These are phyloP conservation scores for Capreolus pygargus DNA, from an alignment of 2,113 vertebrate species.

Conservation along the genomic window DNA sequence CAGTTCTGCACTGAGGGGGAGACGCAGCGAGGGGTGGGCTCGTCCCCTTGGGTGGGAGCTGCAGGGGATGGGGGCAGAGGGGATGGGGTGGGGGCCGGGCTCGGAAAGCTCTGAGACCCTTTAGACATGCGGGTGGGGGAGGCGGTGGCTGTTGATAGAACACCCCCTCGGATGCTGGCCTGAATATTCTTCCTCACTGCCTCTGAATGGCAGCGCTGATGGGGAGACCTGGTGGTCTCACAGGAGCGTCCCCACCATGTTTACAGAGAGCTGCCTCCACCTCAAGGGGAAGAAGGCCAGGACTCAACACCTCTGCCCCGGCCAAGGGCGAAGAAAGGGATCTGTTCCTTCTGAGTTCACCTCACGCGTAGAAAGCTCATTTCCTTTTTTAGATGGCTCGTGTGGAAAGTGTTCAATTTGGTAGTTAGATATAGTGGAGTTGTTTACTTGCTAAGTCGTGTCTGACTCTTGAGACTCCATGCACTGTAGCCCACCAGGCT, in stretches of 20 bases:
- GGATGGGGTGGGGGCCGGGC: background rate
- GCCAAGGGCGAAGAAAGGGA: background rate
- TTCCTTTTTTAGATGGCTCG: background rate
- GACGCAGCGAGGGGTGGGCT: background rate
- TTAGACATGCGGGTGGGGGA: background rate
- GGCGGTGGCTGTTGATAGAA: accelerated
- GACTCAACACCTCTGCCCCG: background rate
- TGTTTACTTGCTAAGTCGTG: background rate
- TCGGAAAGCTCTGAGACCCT: background rate
- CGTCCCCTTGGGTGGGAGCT: too few species aligned
- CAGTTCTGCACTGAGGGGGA: background rate
- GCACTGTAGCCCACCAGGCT: background rate
- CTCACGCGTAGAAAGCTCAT: too few species aligned
- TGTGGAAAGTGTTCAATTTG: background rate
- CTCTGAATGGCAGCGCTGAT: background rate
- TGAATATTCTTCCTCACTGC: background rate
- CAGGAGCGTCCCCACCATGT: background rate
- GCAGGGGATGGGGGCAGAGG: accelerated
- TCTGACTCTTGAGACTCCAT: background rate
- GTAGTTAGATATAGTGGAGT: background rate
- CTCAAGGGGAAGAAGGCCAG: background rate
- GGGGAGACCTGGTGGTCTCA: background rate
- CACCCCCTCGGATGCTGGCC: background rate
- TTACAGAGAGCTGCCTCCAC: background rate
- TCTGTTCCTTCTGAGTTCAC: background rate